A percentile compares a stretch with the other conserved stretches of the same genome.
phyloP scores from a whole-genome alignment of 2,113 vertebrate genomes.

The Silurus meridionalis region DNA sequence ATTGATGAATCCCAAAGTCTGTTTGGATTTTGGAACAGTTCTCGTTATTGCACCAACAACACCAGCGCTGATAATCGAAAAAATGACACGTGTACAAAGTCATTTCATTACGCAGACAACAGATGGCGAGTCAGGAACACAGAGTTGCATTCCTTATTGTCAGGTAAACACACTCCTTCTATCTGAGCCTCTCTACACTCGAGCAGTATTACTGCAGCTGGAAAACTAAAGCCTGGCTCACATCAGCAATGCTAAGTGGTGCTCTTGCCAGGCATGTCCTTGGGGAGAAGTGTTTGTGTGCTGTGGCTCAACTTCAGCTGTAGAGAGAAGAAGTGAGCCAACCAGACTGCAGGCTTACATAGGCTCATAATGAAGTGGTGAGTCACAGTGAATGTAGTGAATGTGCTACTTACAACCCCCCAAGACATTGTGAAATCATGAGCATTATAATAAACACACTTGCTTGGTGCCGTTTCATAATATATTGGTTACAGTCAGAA shows the following conservation, averaged over 20 bases:
- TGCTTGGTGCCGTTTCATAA: neutral
- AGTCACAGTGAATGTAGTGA: slow-evolving; percentile 44
- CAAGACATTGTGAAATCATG: neutral
- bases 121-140: neutral
- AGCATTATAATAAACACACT: neutral
- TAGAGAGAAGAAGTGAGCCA: slow-evolving; percentile 22
- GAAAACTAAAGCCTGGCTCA: slow-evolving; percentile 24
- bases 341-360: slow-evolving; percentile 39
- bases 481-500: neutral
- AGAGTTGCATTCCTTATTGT: slow-evolving; percentile 38
- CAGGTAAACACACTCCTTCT: slow-evolving; percentile 40
- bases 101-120: slow-evolving; percentile 29
- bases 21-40: neutral
- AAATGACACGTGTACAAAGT: neutral
- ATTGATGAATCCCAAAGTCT: slow-evolving; percentile 5
- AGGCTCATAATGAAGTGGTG: slow-evolving; percentile 48
- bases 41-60: neutral
- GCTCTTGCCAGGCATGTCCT: slow-evolving; percentile 21
- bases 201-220: slow-evolving; percentile 38
- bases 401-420: slow-evolving; percentile 17
- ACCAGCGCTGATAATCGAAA: neutral
- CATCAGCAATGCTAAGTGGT: slow-evolving; percentile 27
- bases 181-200: slow-evolving; percentile 28
- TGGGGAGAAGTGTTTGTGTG: slow-evolving; percentile 31
- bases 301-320: slow-evolving; percentile 47